Evolutionary conservation across 2,888 invertebrate genomes (phyloP).

Genomic region (Plutella xylostella): DNA sequence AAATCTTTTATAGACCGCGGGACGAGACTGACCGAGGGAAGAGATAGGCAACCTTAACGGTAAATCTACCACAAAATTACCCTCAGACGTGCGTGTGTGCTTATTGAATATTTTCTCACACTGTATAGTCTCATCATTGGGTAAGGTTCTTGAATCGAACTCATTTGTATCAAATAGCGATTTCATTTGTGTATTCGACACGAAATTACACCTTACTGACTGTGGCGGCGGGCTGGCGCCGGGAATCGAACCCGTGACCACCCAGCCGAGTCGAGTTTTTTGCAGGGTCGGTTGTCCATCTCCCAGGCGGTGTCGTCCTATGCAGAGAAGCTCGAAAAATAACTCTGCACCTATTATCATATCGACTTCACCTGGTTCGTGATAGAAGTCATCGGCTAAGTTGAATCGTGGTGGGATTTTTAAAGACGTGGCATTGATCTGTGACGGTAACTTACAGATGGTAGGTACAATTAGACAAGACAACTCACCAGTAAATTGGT

Average conservation of each 20-base stretch:
- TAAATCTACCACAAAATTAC: not conserved
- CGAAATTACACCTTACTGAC: not conserved
- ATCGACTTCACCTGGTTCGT: no score
- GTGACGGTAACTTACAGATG: no score
- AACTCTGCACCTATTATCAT: no score
- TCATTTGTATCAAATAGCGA: no score
- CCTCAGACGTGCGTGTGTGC: not conserved
- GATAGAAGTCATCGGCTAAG: no score
- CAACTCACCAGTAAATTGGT: no score
- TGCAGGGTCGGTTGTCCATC: conserved; percentile 10
- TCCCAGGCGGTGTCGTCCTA: conserved; percentile 8
- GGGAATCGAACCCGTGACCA: conserved; percentile 11
- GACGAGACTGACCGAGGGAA: not conserved
- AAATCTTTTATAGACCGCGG: not conserved
- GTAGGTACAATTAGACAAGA: no score
- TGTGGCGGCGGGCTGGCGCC: not conserved
- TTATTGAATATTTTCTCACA: not conserved
- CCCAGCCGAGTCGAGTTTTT: conserved; percentile 11
- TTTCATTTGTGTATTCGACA: no score
- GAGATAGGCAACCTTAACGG: not conserved
- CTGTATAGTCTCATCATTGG: not conserved
- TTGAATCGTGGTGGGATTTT: no score
- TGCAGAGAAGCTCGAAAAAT: conserved; percentile 9
- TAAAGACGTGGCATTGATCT: no score
- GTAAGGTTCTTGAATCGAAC: not conserved